phyloP scores from a whole-genome alignment of 2,797 vertebrate species.

The Sebastes kiyomatsui region DNA sequence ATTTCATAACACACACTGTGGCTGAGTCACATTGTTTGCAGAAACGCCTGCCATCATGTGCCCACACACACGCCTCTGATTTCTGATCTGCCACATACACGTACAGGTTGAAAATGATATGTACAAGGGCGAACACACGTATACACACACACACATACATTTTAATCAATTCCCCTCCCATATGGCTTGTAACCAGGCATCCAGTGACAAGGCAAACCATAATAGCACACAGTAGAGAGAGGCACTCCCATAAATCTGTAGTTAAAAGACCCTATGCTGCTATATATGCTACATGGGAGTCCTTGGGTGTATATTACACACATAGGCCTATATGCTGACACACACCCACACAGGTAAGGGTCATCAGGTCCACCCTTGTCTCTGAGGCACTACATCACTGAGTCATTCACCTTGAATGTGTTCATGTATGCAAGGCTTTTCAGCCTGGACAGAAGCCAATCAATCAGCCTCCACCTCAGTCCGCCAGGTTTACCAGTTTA shows the following conservation, averaged over 20 bases:
- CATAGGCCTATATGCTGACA: not conserved
- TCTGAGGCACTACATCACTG: constrained; percentile 56
- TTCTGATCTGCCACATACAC: constrained; percentile 48
- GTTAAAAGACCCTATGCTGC: constrained; percentile 4
- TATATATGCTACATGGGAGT: constrained; percentile 19
- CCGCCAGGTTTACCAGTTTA: constrained; percentile 36
- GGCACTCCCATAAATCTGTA: constrained; percentile 30
- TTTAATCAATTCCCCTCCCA: constrained; percentile 8
- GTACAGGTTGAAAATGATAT: constrained; percentile 16
- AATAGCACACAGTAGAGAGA: constrained; percentile 20
- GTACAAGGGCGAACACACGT: not conserved
- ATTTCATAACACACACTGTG: constrained; percentile 59
- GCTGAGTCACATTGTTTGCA: constrained; percentile 76
- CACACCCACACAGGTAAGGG: constrained; percentile 24
- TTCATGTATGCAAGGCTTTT: constrained; percentile 60
- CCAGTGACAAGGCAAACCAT: constrained; percentile 19
- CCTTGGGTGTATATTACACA: constrained; percentile 27
- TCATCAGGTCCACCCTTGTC: constrained; percentile 41
- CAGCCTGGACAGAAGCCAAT: constrained; percentile 55
- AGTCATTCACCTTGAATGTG: constrained; percentile 68
- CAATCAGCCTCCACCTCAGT: constrained; percentile 42
- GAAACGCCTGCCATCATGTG: constrained; percentile 39
- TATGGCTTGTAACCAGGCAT: constrained; percentile 13
- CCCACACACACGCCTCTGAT: constrained; percentile 60
- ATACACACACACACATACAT: not conserved